A percentile compares a stretch with the other conserved stretches of the same genome.
phyloP scores from a whole-genome alignment of 1,140 invertebrate species.

The Trigoniulus corallinus region DNA sequence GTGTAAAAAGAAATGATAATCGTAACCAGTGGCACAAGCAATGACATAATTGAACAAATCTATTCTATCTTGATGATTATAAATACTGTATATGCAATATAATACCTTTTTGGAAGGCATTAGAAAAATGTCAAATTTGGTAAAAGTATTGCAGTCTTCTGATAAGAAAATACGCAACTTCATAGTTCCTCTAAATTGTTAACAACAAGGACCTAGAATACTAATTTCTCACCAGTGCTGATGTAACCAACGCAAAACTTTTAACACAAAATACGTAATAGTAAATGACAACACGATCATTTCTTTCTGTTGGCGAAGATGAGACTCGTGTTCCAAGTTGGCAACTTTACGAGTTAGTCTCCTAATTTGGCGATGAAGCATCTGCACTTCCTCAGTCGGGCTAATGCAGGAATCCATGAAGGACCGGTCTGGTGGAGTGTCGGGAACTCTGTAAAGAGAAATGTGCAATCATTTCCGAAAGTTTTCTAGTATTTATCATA shows the following conservation, averaged over 20 bases:
- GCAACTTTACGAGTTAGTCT: neutral
- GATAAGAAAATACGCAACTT: too few species aligned
- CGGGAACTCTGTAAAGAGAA: slow-evolving; percentile 28
- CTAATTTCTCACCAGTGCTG: neutral
- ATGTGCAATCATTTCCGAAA: neutral
- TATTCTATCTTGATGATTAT: too few species aligned
- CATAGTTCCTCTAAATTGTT: too few species aligned
- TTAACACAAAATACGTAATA: neutral
- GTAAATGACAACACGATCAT: neutral
- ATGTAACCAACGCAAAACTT: neutral
- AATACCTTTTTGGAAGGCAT: too few species aligned
- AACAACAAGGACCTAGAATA: too few species aligned
- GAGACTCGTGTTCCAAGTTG: neutral
- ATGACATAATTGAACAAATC: too few species aligned
- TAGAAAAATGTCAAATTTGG: too few species aligned
- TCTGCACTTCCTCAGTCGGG: slow-evolving; percentile 56
- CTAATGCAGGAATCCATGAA: slow-evolving; percentile 30
- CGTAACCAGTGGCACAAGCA: too few species aligned
- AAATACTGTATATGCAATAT: too few species aligned
- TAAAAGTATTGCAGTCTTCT: too few species aligned
- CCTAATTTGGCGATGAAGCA: slow-evolving; percentile 35
- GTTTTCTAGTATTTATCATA: neutral
- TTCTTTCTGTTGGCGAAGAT: neutral
- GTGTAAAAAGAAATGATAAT: too few species aligned
- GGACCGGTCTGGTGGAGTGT: neutral